Evolutionary conservation across 2,888 invertebrate genomes (phyloP), one percentile per base, ranked within the genome.

Genomic region (Himalopsyche kuldschensis): DNA sequence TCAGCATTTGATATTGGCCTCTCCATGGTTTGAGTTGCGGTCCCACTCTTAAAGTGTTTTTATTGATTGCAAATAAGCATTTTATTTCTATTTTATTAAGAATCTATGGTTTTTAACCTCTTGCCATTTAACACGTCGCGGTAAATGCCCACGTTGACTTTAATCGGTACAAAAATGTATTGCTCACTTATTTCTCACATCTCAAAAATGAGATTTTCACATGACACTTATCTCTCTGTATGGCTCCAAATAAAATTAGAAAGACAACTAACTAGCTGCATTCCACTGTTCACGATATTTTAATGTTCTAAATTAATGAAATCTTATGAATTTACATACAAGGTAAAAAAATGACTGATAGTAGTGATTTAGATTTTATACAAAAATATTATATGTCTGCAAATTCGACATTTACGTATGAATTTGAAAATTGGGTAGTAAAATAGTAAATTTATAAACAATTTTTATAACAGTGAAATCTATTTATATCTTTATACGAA

Each of bases 331-430:
- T 78, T 63, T 82, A 82, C 82, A 82, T 82, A 82, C 82, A 82
- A 82, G 82, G 82, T 82, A 82, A 35, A 69, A 69, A 81, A 82
- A 75, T 82, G 82, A 82, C 82, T 82, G 82, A 82, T 78, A 8
- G 32, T 82, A 82, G 82, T 48, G 17, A 48, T 48, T 48, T 48
- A 48, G 48, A 48, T 48, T 48, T 48, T 48, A 48, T 48, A 48
- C 48, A 48, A 48, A 48, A 48, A 48, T 48, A 48, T 48, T 17
- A 48, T 48, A 48, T 35, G 35, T 35, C 8, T 35, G 35, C 35
- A 8, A 35, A 35, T 35, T 35, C 35, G 35, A 35, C 35, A 48
- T 48, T 48, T 48, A 48, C 48, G 17, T 48, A 48, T 48, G 48
- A 48, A 48, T 48, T 48, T 48, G 48, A 48, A 17, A 48, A 48